Conservation (phyloP, 1,140 invertebrate species). For the Steinernema feltiae region DNA sequence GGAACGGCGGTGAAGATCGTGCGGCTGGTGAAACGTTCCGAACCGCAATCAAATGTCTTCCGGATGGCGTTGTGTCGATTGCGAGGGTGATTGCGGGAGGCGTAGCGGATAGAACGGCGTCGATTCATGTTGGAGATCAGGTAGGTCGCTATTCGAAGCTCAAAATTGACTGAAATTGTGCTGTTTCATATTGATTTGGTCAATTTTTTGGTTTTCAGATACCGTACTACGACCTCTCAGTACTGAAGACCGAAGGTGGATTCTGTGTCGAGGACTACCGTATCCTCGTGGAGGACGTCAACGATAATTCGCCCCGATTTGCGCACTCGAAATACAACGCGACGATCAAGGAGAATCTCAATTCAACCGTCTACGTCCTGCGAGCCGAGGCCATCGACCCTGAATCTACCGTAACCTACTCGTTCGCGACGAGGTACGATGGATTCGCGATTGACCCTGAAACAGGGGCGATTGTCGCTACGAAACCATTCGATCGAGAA, state of each 20-base stretch:
- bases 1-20: too few species aligned
- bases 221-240: neutral
- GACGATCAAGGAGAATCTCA: conserved; percentile 78
- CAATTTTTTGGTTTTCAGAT: too few species aligned
- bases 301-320: conserved; percentile 88
- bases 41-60: too few species aligned
- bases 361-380: conserved; percentile 71
- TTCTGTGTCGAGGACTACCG: neutral
- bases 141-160: too few species aligned
- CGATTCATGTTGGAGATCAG: too few species aligned
- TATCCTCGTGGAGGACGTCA: conserved; percentile 70
- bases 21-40: too few species aligned
- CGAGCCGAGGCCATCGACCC: conserved; percentile 20
- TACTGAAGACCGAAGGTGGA: neutral
- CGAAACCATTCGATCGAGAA: conserved; percentile 71
- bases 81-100: too few species aligned
- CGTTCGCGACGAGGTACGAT: conserved; percentile 2
- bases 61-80: too few species aligned
- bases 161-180: too few species aligned
- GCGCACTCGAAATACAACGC: conserved; percentile 81
- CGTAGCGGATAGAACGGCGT: too few species aligned
- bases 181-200: too few species aligned
- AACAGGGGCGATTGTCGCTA: conserved; percentile 25
- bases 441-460: conserved; percentile 26
- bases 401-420: conserved; percentile 11